phyloP scores from a whole-genome alignment of 2,888 invertebrate species.

The Himalopsyche tibetana region DNA sequence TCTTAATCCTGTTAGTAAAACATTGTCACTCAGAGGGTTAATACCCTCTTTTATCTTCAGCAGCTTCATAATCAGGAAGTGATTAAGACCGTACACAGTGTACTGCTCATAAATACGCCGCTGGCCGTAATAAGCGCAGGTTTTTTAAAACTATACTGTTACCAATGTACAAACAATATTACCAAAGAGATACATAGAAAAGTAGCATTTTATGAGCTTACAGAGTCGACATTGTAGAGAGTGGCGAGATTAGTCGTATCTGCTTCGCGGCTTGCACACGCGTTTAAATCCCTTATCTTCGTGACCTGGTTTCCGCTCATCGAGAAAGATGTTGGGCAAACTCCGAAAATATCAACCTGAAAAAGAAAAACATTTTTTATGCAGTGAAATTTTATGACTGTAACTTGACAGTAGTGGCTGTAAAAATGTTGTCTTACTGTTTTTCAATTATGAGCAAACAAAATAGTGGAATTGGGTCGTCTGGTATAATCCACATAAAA shows the following conservation, averaged over 20 bases:
- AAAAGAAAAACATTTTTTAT: background rate
- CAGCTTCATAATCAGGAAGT: no score
- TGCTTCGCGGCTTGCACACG: constrained; percentile 85
- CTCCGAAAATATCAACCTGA: constrained; percentile 87
- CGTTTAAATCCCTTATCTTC: constrained; percentile 83
- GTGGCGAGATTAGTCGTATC: constrained; percentile 79
- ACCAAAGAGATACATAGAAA: background rate
- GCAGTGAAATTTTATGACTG: background rate
- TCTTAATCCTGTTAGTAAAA: no score
- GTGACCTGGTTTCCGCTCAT: constrained; percentile 77
- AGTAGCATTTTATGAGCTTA: constrained; percentile 69
- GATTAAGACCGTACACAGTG: no score
- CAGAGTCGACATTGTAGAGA: constrained; percentile 75
- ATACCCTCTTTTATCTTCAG: no score
- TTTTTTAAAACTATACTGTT: no score
- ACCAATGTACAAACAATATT: background rate
- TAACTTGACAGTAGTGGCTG: background rate
- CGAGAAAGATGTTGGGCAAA: constrained; percentile 86
- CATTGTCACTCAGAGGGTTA: no score
- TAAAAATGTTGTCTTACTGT: background rate
- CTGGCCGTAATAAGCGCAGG: no score
- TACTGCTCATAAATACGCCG: no score
- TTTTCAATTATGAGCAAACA: background rate
- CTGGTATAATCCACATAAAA: no score
- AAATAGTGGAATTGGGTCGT: background rate